Percentiles rank a stretch among this genome's conserved stretches.
phyloP scores from a whole-genome alignment of 2,888 invertebrate species.

The Sarcophaga subvicina region DNA sequence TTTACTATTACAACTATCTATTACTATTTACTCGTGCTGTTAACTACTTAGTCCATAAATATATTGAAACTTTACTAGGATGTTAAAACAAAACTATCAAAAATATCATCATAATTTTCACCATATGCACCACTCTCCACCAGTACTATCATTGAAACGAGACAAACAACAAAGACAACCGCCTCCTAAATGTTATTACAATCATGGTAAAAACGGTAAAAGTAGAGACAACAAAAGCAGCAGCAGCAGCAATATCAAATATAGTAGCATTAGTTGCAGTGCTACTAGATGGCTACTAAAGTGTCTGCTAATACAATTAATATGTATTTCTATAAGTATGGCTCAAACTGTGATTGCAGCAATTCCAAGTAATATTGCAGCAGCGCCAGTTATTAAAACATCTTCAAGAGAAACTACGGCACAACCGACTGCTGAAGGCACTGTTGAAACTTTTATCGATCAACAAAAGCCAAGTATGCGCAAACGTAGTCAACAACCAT shows the following conservation, averaged over 20 bases:
- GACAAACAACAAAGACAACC: slow-evolving; percentile 18
- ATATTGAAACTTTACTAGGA: slow-evolving; percentile 27
- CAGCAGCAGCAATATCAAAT: neutral
- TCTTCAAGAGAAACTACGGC: slow-evolving; percentile 25
- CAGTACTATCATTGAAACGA: slow-evolving; percentile 74
- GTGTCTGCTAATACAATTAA: slow-evolving; percentile 54
- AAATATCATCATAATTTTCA: slow-evolving; percentile 65
- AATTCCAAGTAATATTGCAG: slow-evolving; percentile 1
- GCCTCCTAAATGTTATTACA: slow-evolving; percentile 30
- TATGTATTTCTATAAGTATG: slow-evolving; percentile 26
- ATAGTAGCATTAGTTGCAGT: slow-evolving; percentile 7
- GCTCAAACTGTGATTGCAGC: slow-evolving; percentile 32
- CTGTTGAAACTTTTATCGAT: slow-evolving; percentile 36
- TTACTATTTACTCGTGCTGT: neutral
- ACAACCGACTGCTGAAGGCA: neutral
- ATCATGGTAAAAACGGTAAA: slow-evolving; percentile 47
- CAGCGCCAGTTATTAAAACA: slow-evolving; percentile 9
- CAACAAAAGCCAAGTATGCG: slow-evolving; percentile 29
- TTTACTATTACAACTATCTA: neutral
- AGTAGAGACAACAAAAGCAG: slow-evolving; percentile 18
- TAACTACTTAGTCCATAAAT: neutral
- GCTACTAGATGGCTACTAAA: slow-evolving; percentile 35
- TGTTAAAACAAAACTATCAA: slow-evolving; percentile 43
- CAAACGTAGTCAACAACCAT: slow-evolving; percentile 69
- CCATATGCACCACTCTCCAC: slow-evolving; percentile 32